Conservation (phyloP, 92 coral and sea anemone species). For the Siderastrea siderea region DNA sequence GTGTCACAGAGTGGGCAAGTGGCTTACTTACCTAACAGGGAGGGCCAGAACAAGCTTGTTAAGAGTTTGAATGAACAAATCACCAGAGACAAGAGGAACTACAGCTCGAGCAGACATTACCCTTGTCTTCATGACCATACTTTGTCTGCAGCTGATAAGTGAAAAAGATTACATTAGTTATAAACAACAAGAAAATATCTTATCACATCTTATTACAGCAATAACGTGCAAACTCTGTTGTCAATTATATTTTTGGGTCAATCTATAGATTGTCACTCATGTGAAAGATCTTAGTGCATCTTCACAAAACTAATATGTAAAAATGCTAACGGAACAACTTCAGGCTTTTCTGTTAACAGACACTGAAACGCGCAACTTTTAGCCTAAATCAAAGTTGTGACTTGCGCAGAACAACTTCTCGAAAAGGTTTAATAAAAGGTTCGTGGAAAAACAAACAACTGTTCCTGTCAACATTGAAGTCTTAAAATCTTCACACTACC, state of each 20-base stretch:
- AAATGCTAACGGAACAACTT: too few relatives aligned
- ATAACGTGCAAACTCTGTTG: too few relatives aligned
- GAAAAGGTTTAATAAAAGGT: not conserved
- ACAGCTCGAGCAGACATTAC: slow-evolving; percentile 94
- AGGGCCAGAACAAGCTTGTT: slow-evolving; percentile 64
- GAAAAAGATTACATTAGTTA: not conserved
- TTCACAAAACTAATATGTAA: too few relatives aligned
- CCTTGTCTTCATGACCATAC: slow-evolving; percentile 91
- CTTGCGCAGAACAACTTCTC: too few relatives aligned
- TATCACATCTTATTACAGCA: too few relatives aligned
- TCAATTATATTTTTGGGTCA: too few relatives aligned
- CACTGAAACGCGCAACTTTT: too few relatives aligned
- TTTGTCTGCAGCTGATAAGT: slow-evolving; percentile 80
- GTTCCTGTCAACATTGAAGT: not conserved
- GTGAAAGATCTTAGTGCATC: too few relatives aligned
- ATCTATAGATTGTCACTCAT: too few relatives aligned
- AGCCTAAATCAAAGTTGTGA: too few relatives aligned
- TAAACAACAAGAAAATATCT: not conserved
- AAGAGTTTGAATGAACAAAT: slow-evolving; percentile 63
- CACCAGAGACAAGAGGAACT: slow-evolving; percentile 91
- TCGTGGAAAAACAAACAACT: not conserved
- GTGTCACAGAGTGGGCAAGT: not conserved
- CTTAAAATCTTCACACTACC: slow-evolving; percentile 40
- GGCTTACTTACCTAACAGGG: slow-evolving; percentile 61
- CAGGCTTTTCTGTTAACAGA: too few relatives aligned